Conservation (phyloP, 1,140 invertebrate species). For the Dolichoris vasculosae region DNA sequence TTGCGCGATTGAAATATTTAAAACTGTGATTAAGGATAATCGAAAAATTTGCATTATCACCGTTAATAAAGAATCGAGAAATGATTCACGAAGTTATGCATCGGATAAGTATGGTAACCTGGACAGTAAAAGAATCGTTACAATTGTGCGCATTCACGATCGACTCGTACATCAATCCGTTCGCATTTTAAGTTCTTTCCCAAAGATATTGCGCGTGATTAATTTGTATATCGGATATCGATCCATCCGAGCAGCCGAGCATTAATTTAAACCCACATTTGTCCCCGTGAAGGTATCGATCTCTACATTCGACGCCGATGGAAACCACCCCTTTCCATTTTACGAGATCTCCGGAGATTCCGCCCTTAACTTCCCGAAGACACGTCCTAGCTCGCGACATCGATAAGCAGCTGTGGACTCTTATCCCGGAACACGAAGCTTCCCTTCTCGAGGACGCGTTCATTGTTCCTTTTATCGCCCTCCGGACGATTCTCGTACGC, state of each 20-base stretch:
- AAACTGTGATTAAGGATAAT: background rate
- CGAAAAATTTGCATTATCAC: background rate
- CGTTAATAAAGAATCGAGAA: too few relatives aligned
- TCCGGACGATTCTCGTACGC: background rate
- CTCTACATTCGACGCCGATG: too few relatives aligned
- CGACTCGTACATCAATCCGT: background rate
- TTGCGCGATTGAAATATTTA: too few relatives aligned
- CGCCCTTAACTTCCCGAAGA: too few relatives aligned
- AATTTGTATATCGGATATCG: background rate
- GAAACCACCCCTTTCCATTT: too few relatives aligned
- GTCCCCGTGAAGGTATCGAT: background rate
- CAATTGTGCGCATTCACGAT: background rate
- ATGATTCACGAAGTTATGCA: too few relatives aligned
- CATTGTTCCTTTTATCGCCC: background rate
- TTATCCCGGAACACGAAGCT: too few relatives aligned
- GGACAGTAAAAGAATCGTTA: background rate
- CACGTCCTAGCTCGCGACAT: too few relatives aligned
- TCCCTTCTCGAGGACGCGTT: background rate
- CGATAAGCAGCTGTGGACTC: too few relatives aligned
- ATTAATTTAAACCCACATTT: background rate
- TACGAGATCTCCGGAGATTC: too few relatives aligned
- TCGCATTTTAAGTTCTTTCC: background rate
- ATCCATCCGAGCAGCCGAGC: background rate
- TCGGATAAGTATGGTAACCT: background rate
- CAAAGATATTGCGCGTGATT: background rate